These are phyloP conservation scores for Heterohyrax brucei DNA, from an alignment of 2,797 vertebrate genomes.

Conservation along the genomic window DNA sequence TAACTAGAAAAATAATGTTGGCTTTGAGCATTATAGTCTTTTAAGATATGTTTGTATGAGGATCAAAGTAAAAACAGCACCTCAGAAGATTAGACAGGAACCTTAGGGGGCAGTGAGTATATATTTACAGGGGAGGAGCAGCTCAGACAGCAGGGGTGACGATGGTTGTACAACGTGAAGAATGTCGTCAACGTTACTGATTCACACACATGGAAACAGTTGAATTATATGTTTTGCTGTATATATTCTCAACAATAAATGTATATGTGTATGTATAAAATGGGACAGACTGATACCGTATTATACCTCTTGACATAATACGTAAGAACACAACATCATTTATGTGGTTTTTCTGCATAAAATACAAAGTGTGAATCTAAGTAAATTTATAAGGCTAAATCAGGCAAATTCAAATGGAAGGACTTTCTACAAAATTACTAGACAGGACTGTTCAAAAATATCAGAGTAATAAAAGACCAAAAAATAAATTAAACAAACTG, in stretches of 20 bases:
- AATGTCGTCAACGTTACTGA: background rate
- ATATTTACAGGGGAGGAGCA: background rate
- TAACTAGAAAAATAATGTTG: background rate
- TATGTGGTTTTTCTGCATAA: background rate
- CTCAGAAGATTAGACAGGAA: background rate
- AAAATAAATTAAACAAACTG: background rate
- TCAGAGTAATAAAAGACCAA: background rate
- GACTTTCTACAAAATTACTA: background rate
- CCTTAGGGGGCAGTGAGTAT: background rate
- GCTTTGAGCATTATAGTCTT: background rate
- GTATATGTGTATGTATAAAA: too few relatives aligned
- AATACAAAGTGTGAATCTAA: constrained; percentile 29
- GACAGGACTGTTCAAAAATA: background rate
- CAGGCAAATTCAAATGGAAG: constrained; percentile 18
- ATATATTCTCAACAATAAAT: background rate
- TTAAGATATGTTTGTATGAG: background rate
- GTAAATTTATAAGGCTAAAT: background rate
- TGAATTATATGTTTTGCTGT: background rate
- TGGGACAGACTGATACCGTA: background rate
- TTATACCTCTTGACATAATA: background rate
- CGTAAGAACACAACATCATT: background rate
- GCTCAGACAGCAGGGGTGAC: background rate
- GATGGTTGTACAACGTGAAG: background rate
- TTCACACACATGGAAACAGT: background rate
- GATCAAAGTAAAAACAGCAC: background rate